A percentile compares a stretch with the other conserved stretches of the same genome.
phyloP scores from a whole-genome alignment of 1,140 invertebrate species.

The Heliconius hermathena region DNA sequence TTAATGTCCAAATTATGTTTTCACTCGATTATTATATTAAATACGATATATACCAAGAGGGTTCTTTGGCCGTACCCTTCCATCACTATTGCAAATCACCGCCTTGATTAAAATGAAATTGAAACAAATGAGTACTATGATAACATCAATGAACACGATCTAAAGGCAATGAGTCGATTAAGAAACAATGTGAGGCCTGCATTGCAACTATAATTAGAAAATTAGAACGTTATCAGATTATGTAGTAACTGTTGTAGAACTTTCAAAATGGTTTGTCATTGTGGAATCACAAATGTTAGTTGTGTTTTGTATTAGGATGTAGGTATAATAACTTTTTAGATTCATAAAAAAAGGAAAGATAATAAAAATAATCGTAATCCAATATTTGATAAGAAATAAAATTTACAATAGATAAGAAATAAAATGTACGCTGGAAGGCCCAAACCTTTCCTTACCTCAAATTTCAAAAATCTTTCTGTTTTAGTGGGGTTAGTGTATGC shows the following conservation, averaged over 20 bases:
- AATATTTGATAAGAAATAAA: too few relatives aligned
- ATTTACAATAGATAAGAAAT: too few relatives aligned
- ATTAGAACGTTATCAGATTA: constrained; percentile 32
- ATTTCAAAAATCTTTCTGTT: too few relatives aligned
- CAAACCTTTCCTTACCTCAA: too few relatives aligned
- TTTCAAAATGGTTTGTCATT: neutral
- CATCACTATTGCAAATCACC: constrained; percentile 51
- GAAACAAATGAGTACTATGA: constrained; percentile 45
- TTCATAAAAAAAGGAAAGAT: too few relatives aligned
- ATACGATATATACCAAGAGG: neutral
- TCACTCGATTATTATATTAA: neutral
- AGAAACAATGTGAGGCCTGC: constrained; percentile 30
- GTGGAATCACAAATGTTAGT: neutral
- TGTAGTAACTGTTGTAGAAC: neutral
- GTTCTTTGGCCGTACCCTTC: neutral
- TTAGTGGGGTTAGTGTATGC: too few relatives aligned
- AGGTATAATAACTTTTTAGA: too few relatives aligned
- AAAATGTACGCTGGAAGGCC: too few relatives aligned
- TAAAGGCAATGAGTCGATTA: constrained; percentile 39
- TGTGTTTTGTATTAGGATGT: too few relatives aligned
- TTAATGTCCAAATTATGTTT: too few relatives aligned
- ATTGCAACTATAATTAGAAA: constrained; percentile 36
- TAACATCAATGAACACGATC: constrained; percentile 47
- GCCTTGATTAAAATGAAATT: constrained; percentile 53
- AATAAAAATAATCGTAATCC: too few relatives aligned